Evolutionary conservation across 2,113 vertebrate species (phyloP), one percentile per base, ranked within the genome.

Genomic region (Cynocephalus volans): DNA sequence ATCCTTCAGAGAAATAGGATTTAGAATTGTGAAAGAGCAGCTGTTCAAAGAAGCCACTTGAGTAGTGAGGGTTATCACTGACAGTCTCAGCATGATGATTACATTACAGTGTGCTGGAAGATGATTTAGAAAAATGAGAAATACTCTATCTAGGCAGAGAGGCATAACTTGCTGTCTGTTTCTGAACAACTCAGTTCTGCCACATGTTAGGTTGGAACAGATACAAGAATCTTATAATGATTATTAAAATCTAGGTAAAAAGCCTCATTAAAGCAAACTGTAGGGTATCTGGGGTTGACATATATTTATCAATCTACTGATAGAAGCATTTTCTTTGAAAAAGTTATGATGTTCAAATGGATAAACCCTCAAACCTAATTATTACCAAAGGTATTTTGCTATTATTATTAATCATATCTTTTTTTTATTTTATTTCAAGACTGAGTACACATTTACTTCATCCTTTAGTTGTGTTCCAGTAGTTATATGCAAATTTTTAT

Each of bases 51-150:
- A 97, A 96, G 77, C 28, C 93, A 95, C 77, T 97, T 92, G 45
- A 96, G 77, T 70, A 90, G 90, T 79, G 50, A 95, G 86, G 52
- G 83, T 94, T 82, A 94, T 41, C 95, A 92, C 93, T 95, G 96
- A 80, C 89, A 96, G 69, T 91, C 95, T 97, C 94, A 95, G 89
- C 0, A 0, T 52, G 79, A 10, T 83, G 23, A 93, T 96, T 96
- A 62, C 77, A 83, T 95, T 95, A 86, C 94, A 1, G 0, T 93
- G 12, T 70, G 65, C 50, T 82, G 24, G 79, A 96, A 95, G 89
- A 28, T 0, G 1, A 96, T 92, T 95, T 94, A 14, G 6, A 98
- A 98, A 97, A 95, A 94, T 91, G 67, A 93, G 21, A 97, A 98
- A 84, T 14, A 8, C 36, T 96, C 45, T 72, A 93, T 91, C 89